phyloP scores from a whole-genome alignment of 2,888 invertebrate species.

The Mystacides longicornis region DNA sequence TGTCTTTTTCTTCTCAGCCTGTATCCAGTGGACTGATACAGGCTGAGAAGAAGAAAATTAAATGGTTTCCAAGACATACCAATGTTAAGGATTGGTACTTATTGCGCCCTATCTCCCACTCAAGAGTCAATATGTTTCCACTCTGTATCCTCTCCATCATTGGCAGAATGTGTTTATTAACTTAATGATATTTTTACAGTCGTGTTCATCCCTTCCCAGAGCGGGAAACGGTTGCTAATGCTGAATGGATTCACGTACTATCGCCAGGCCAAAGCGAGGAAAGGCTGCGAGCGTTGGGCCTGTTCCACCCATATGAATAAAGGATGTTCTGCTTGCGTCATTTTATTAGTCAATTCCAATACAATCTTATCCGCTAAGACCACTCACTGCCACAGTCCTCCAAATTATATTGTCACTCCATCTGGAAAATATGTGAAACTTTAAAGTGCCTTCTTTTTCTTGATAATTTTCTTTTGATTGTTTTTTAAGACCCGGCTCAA shows the following conservation, averaged over 20 bases:
- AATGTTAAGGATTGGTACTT: no score
- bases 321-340: conserved; percentile 3
- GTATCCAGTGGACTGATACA: no score
- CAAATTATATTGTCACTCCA: conserved; percentile 1
- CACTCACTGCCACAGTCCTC: not conserved
- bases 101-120: no score
- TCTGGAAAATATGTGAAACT: conserved; percentile 1
- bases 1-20: no score
- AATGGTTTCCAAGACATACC: no score
- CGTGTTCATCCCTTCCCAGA: conserved; percentile 1
- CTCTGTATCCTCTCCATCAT: no score
- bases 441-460: no score
- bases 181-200: conserved; percentile 6
- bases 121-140: no score
- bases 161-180: no score
- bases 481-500: no score
- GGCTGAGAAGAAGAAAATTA: no score
- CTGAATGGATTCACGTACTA: not conserved
- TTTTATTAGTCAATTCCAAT: not conserved
- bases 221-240: not conserved
- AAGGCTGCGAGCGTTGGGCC: not conserved
- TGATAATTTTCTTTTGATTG: no score
- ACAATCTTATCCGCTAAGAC: not conserved
- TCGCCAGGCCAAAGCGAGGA: not conserved
- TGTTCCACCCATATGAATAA: conserved; percentile 6